Conservation (phyloP, 1,140 invertebrate species). For the Drosophila burlai region DNA sequence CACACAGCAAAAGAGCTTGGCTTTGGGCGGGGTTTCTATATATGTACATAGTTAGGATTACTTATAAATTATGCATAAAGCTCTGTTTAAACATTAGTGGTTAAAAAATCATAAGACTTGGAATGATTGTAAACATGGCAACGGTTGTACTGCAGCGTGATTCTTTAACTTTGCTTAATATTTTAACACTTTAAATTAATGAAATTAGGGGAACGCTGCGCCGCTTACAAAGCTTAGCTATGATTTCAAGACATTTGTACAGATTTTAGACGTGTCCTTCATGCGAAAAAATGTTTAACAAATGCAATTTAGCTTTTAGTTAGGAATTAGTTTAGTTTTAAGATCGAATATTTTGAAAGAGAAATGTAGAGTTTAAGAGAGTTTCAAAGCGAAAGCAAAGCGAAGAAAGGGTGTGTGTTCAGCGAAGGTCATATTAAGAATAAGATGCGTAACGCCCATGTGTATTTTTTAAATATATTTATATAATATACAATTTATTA, state of each 20-base stretch:
- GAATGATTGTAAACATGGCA: neutral
- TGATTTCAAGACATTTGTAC: neutral
- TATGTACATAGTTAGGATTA: neutral
- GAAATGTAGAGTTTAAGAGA: neutral
- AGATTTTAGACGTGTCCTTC: neutral
- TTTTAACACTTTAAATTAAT: too few species aligned
- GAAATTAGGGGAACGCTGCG: too few species aligned
- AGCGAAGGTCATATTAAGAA: neutral
- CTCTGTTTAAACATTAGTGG: neutral
- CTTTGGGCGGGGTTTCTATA: neutral
- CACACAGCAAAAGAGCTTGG: neutral
- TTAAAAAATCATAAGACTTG: neutral
- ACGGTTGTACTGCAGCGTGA: too few species aligned
- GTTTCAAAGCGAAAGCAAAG: conserved; percentile 1
- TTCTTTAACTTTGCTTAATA: neutral
- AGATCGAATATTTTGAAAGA: neutral
- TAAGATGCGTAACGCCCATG: neutral
- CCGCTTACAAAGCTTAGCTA: neutral
- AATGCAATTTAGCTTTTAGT: neutral
- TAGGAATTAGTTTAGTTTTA: neutral
- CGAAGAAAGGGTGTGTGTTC: neutral
- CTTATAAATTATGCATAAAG: neutral
- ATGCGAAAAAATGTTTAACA: conserved; percentile 1
- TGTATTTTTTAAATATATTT: neutral
- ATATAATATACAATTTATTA: too few species aligned